Evolutionary conservation across 2,888 invertebrate species (phyloP), one percentile per base, ranked within the genome.

Genomic region (Lepidocyrtinus sp.): DNA sequence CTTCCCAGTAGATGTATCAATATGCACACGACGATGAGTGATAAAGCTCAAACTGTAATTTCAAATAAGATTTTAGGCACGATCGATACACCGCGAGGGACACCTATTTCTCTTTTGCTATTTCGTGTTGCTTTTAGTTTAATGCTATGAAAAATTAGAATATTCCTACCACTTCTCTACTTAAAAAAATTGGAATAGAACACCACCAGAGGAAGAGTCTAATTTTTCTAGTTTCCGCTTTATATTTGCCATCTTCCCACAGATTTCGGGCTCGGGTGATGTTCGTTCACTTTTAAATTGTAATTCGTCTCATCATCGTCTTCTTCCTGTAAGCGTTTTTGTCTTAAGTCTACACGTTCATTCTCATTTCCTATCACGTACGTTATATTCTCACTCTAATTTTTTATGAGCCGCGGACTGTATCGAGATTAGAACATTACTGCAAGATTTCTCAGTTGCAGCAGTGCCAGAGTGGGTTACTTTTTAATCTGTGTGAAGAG

Each of bases 391-490:
- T 67, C 3, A 9, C 65, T 19, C 26, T 15, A 24, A 1, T 64
- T 64, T 64, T 25, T 12, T 63, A 65, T 9, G 26, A 27, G 62
- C n/a, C 12, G 36, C 17, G 26, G 36, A 73, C 26, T 73, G 73
- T 62, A 46, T 73, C 73, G 64, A 46, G 62, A 45, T 50, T 73
- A 22, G 73, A 36, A 36, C 5, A 36, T 36, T 36, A 36, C 5
- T 7, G 62, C 62, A 24, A 46, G 55, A 19, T 63, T 45, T 17
- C 24, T 50, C 64, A 64, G 75, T 68, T 50, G 75, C 63, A 76
- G 62, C 59, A 67, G 77, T 77, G 77, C 46, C 65, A 36, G 36
- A 77, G 71, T 71, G 77, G 76, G 61, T 71, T 77, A 36, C 59
- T 36, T 73, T 36, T 15, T 36, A 36, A 15, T 63, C 50, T 36